phyloP scores from a whole-genome alignment of 2,113 vertebrate species.

The Phalacrocorax brasilianus region DNA sequence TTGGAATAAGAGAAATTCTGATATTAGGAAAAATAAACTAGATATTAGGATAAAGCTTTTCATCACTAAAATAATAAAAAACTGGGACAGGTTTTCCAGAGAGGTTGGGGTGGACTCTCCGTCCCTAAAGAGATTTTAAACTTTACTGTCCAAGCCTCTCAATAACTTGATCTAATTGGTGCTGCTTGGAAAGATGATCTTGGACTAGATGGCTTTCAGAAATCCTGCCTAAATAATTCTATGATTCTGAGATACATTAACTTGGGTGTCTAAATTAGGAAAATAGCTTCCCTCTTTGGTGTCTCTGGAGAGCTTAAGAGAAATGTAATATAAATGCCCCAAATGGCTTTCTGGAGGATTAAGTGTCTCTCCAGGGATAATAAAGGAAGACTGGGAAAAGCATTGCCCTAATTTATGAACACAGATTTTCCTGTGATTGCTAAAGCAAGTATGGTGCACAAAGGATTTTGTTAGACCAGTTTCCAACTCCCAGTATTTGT shows the following conservation, averaged over 20 bases:
- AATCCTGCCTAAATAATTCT: not conserved
- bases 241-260: not conserved
- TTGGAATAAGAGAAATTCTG: not conserved
- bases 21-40: not conserved
- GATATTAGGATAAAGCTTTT: not conserved
- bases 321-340: not conserved
- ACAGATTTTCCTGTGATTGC: not conserved
- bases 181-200: not conserved
- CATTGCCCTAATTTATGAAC: not conserved
- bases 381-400: not conserved
- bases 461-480: not conserved
- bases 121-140: not conserved
- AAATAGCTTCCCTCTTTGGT: not conserved
- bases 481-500: not conserved
- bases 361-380: not conserved
- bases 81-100: fast-evolving
- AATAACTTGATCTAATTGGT: not conserved
- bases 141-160: not conserved
- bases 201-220: not conserved
- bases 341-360: not conserved
- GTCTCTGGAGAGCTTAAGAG: not conserved
- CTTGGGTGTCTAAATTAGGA: not conserved
- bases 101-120: not conserved
- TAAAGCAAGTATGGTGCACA: fast-evolving
- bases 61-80: not conserved